These are phyloP conservation scores for Eurosta solidaginis DNA, from an alignment of 1,140 invertebrate species.

Conservation along the genomic window DNA sequence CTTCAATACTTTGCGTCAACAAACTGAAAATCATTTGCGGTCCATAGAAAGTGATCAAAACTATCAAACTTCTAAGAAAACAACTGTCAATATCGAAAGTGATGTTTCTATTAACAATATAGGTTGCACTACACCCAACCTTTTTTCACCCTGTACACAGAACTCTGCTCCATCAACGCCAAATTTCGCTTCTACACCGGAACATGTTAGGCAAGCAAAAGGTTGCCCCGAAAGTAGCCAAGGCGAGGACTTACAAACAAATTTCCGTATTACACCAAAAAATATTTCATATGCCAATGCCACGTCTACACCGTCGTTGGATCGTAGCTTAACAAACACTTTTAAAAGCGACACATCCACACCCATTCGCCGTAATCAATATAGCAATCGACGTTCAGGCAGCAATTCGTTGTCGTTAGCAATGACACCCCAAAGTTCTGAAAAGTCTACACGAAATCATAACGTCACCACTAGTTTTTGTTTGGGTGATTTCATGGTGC, in stretches of 20 bases:
- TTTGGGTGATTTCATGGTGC: slow-evolving; percentile 47
- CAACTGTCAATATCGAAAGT: neutral
- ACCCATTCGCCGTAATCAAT: slow-evolving; percentile 13
- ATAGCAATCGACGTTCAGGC: neutral
- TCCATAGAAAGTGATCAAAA: slow-evolving; percentile 36
- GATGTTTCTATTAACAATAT: neutral
- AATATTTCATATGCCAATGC: neutral
- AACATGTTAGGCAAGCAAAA: neutral
- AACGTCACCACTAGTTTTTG: slow-evolving; percentile 42
- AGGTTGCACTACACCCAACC: neutral
- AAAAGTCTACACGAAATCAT: neutral
- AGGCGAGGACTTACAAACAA: neutral
- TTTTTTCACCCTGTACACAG: neutral
- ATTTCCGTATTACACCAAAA: neutral
- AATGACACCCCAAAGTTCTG: slow-evolving; percentile 3
- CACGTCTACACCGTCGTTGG: neutral
- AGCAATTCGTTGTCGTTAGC: neutral
- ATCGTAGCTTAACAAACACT: slow-evolving; percentile 10
- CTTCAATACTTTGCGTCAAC: slow-evolving; percentile 47
- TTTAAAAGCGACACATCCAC: slow-evolving; percentile 12
- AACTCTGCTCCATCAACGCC: neutral
- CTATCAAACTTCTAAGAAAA: slow-evolving; percentile 39
- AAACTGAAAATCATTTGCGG: slow-evolving; percentile 46
- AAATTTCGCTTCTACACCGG: neutral
- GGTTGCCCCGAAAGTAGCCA: neutral